Conservation (phyloP, 2,888 invertebrate genomes). For the Hermodice carunculata region DNA sequence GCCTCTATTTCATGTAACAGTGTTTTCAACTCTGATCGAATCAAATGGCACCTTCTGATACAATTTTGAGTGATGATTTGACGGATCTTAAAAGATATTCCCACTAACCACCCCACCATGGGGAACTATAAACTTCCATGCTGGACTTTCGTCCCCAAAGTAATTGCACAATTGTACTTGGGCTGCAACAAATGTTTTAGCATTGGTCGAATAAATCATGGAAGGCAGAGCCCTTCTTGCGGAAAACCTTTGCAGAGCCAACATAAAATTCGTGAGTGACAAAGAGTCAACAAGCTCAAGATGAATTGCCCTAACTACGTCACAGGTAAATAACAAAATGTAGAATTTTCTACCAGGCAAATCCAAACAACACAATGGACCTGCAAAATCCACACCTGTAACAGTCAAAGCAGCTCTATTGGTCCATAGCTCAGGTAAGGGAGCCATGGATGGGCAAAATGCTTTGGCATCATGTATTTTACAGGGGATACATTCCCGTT, state of each 20-base stretch:
- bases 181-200: background rate
- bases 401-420: conserved; percentile 11
- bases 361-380: conserved; percentile 18
- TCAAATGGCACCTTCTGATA: background rate
- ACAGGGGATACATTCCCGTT: conserved; percentile 5
- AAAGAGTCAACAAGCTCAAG: conserved; percentile 21
- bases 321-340: conserved; percentile 26
- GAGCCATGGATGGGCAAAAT: background rate
- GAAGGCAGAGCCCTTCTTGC: conserved; percentile 15
- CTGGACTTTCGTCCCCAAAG: conserved; percentile 6
- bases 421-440: conserved; percentile 11
- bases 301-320: conserved; percentile 25
- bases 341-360: conserved; percentile 12
- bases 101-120: conserved; percentile 30
- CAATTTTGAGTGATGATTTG: conserved; percentile 18
- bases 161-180: background rate
- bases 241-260: conserved; percentile 22
- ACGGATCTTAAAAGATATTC: conserved; percentile 11
- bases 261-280: conserved; percentile 6
- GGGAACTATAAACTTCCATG: conserved; percentile 25
- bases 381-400: conserved; percentile 26
- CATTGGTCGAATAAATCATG: background rate
- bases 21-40: conserved; percentile 7
- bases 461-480: background rate
- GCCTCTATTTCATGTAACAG: conserved; percentile 5